Conservation (phyloP, 2,888 invertebrate species). For the Drosophila niveifrons region DNA sequence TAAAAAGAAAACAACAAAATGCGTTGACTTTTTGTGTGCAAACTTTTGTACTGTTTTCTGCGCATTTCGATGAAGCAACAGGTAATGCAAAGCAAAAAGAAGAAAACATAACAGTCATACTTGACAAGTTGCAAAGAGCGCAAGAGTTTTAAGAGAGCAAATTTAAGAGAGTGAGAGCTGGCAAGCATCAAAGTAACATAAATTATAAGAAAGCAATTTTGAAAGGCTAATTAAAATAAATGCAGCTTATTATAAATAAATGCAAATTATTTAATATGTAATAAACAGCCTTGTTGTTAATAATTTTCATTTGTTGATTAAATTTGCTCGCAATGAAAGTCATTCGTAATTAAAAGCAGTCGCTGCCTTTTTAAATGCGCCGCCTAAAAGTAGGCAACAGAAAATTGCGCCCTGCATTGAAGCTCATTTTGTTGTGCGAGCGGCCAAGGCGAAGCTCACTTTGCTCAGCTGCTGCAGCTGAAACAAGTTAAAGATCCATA, state of each 20-base stretch:
- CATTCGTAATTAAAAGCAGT: slow-evolving; percentile 2
- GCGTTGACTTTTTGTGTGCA: slow-evolving; percentile 45
- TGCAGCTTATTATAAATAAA: not conserved
- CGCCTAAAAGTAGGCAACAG: slow-evolving; percentile 70
- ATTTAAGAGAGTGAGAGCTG: not conserved
- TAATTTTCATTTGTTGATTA: not conserved
- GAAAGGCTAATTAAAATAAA: not conserved
- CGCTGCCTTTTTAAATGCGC: not conserved
- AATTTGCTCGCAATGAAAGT: too few species aligned
- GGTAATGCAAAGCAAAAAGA: slow-evolving; percentile 28
- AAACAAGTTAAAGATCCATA: slow-evolving; percentile 26
- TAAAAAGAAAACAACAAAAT: slow-evolving; percentile 29
- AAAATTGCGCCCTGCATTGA: slow-evolving; percentile 3
- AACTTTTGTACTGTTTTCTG: slow-evolving; percentile 34
- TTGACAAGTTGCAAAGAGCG: slow-evolving; percentile 21
- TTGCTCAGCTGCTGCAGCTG: not conserved
- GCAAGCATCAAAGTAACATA: not conserved
- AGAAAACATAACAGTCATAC: slow-evolving; percentile 1
- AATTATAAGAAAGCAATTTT: not conserved
- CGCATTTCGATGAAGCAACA: slow-evolving; percentile 63
- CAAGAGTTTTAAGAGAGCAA: not conserved
- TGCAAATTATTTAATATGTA: not conserved
- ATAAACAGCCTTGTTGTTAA: not conserved
- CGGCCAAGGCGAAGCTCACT: slow-evolving; percentile 10
- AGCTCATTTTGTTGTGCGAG: not conserved